phyloP scores from a whole-genome alignment of 2,113 vertebrate species.

The Scolopax mira region DNA sequence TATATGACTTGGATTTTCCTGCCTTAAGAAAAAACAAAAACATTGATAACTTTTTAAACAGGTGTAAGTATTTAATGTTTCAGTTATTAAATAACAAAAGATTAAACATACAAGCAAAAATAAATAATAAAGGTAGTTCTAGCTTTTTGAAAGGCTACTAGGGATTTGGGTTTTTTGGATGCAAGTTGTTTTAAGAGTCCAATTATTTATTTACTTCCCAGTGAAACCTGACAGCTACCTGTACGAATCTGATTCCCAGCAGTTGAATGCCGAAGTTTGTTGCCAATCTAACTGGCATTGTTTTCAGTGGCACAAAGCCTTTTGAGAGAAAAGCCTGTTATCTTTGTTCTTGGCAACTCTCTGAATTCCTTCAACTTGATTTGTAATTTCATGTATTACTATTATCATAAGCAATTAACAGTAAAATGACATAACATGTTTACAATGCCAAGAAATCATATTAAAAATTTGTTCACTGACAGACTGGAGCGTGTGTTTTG shows the following conservation, averaged over 20 bases:
- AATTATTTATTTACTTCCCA: neutral
- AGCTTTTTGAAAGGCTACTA: neutral
- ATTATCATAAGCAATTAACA: neutral
- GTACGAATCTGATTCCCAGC: neutral
- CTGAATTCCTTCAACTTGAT: neutral
- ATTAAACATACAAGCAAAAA: neutral
- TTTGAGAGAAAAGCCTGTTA: neutral
- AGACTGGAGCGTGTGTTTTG: neutral
- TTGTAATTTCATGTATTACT: neutral
- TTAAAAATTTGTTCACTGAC: neutral
- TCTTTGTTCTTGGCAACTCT: neutral
- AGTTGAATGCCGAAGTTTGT: neutral
- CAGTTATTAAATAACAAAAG: neutral
- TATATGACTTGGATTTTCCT: slow-evolving; percentile 98
- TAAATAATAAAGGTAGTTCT: neutral
- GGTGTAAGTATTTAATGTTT: slow-evolving; percentile 89
- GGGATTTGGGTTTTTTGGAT: neutral
- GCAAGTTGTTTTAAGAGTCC: neutral
- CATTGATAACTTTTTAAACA: slow-evolving; percentile 98
- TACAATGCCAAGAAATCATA: neutral
- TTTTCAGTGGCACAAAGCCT: neutral
- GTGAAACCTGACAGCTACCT: neutral
- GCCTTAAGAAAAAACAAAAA: slow-evolving; percentile 99
- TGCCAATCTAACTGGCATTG: neutral
- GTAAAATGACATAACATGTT: neutral